phyloP scores from a whole-genome alignment of 1,140 invertebrate species.

The Drosophila miranda region DNA sequence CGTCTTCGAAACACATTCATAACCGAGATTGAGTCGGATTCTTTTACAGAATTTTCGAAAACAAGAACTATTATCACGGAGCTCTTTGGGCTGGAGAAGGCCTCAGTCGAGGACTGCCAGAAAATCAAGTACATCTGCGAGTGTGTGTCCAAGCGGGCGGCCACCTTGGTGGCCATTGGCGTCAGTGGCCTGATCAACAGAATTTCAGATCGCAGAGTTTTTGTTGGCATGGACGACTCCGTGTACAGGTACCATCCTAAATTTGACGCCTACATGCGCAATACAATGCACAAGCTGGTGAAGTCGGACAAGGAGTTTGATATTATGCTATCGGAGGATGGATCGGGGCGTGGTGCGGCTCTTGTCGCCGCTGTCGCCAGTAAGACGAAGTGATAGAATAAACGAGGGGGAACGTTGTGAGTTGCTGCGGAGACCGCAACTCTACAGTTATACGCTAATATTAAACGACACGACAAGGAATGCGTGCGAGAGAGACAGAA shows the following conservation, averaged over 20 bases:
- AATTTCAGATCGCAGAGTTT: constrained; percentile 94
- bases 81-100: constrained; percentile 88
- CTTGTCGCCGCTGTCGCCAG: constrained; percentile 97
- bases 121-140: constrained; percentile 96
- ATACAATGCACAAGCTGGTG: constrained; percentile 93
- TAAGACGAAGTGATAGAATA: constrained; percentile 44
- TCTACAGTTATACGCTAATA: too few relatives aligned
- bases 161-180: constrained; percentile 96
- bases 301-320: constrained; percentile 91
- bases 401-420: too few relatives aligned
- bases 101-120: constrained; percentile 93
- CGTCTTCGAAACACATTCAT: constrained; percentile 97
- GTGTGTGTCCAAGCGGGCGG: constrained; percentile 94
- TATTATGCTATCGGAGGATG: constrained; percentile 98
- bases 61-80: constrained; percentile 94
- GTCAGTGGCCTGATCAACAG: constrained; percentile 91
- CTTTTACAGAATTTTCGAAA: constrained; percentile 90
- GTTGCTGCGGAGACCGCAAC: too few relatives aligned
- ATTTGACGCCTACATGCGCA: constrained; percentile 97
- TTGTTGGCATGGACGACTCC: constrained; percentile 98
- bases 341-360: constrained; percentile 98
- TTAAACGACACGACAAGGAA: too few relatives aligned
- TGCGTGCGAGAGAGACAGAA: too few relatives aligned
- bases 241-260: constrained; percentile 99
- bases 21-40: constrained; percentile 97